Evolutionary conservation across 92 coral and sea anemone genomes (phyloP).

Genomic region (Epizoanthus ramosus): DNA sequence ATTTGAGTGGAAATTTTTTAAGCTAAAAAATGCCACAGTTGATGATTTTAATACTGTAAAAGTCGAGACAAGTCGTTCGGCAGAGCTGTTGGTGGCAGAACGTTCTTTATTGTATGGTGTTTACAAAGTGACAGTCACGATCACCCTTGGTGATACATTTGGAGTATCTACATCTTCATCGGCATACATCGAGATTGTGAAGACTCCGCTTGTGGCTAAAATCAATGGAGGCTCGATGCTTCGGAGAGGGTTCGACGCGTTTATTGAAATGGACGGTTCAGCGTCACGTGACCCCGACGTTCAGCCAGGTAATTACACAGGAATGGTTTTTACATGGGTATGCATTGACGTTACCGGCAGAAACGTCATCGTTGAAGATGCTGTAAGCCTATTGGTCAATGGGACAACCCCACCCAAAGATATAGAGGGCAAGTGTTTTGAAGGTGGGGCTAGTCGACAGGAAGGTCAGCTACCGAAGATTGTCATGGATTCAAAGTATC

Average conservation of each 20-base stretch:
- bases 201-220: conserved; percentile 59
- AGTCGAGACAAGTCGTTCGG: neutral
- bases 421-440: conserved; percentile 31
- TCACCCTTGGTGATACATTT: conserved; percentile 1
- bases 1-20: conserved; percentile 8
- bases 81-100: conserved; percentile 3
- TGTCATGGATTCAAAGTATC: conserved; percentile 37
- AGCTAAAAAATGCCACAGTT: neutral
- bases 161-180: conserved; percentile 21
- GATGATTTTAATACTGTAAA: neutral
- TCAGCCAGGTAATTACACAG: conserved; percentile 7
- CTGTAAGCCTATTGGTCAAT: conserved; percentile 3
- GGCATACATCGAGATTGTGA: conserved; percentile 42
- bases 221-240: conserved; percentile 56
- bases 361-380: neutral
- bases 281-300: conserved; percentile 72
- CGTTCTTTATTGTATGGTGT: conserved; percentile 5
- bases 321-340: conserved; percentile 23
- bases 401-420: conserved; percentile 15
- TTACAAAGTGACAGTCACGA: neutral
- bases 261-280: conserved; percentile 63
- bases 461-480: conserved; percentile 26
- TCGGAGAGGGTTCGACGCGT: conserved; percentile 47
- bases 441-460: conserved; percentile 4
- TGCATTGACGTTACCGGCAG: conserved; percentile 22